Base-by-base conservation (phyloP, 2,113 vertebrate genomes). In the Sceloporus tristichus region DNA sequence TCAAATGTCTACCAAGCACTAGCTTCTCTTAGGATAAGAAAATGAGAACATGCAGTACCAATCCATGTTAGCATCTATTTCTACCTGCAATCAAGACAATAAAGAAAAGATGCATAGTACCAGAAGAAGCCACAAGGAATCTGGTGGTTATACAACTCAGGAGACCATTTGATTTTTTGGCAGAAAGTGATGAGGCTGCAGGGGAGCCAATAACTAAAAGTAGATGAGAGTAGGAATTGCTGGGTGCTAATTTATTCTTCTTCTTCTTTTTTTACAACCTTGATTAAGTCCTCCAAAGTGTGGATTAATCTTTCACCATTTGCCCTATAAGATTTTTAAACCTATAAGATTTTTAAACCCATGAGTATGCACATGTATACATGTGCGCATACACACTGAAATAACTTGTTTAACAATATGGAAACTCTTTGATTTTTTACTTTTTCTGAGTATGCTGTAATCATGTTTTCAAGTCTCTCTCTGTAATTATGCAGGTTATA, bases 401-500 rank as follows among this genome's bases (percentile, higher is more conserved):
- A 75, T 70, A 27, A 48, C 27, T 66, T 27, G 56, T 27, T 75
- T 75, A 48, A 40, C 34, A 65, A 66, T 65, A 85, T 85, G 74
- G 56, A 85, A 66, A 40, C 74, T 48, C 62, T 79, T 53, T 70
- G 19, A 53, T 54, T 70, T 40, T 34, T 54, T 70, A 59, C 54
- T 59, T 56, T 76, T 79, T 87, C 73, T 21, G 25, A 87, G 54
- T 23, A 21, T 42, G 40, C n/a, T 73, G 21, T 29, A 80, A 80
- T 80, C 54, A 40, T 73, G 66, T 73, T 71, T 80, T 86, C 42
- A 86, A 54, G 66, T 65, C 38, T 76, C 9, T 11, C n/a, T 38
- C 84, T 87, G 38, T 81, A 59, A 80, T 40, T 16, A 71, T 59
- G 38, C 68, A 65, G 68, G 34, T 80, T 71, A 53, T 76, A 79